Evolutionary conservation across 2,113 vertebrate species (phyloP).

Genomic region (Stegostoma tigrinum): DNA sequence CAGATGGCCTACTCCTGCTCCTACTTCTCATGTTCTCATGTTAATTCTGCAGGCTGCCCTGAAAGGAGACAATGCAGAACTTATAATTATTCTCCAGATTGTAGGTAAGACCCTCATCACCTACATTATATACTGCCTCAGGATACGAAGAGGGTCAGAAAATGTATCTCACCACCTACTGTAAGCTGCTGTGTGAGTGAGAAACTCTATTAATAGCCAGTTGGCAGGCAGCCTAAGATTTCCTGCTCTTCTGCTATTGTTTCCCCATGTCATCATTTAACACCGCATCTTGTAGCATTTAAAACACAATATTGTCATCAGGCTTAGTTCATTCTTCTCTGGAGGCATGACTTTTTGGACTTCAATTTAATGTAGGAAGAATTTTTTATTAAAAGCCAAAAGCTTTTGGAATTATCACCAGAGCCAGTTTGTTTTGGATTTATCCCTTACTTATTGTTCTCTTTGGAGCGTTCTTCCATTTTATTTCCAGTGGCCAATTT

Average conservation of each 20-base stretch:
- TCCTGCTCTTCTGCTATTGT: constrained; percentile 12
- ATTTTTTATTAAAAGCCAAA: background rate
- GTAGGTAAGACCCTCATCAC: background rate
- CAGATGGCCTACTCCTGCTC: too few species aligned
- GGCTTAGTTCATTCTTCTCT: background rate
- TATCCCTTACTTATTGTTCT: background rate
- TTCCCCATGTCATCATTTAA: background rate
- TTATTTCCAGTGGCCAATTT: background rate
- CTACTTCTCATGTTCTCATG: too few species aligned
- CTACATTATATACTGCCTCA: background rate
- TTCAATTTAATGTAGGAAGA: background rate
- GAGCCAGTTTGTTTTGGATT: background rate
- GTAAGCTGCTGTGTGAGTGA: background rate
- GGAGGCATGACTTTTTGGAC: background rate
- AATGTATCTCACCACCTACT: background rate
- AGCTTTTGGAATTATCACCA: constrained; percentile 21
- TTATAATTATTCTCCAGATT: background rate
- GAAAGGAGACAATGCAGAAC: background rate
- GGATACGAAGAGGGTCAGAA: background rate
- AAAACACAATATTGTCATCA: constrained; percentile 10
- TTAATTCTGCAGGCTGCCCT: background rate
- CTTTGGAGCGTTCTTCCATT: background rate
- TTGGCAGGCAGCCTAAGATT: constrained; percentile 22
- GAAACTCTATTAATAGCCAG: background rate
- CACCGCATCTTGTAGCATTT: constrained; percentile 7